phyloP scores from a whole-genome alignment of 2,797 vertebrate species.

The Bufotes viridis region DNA sequence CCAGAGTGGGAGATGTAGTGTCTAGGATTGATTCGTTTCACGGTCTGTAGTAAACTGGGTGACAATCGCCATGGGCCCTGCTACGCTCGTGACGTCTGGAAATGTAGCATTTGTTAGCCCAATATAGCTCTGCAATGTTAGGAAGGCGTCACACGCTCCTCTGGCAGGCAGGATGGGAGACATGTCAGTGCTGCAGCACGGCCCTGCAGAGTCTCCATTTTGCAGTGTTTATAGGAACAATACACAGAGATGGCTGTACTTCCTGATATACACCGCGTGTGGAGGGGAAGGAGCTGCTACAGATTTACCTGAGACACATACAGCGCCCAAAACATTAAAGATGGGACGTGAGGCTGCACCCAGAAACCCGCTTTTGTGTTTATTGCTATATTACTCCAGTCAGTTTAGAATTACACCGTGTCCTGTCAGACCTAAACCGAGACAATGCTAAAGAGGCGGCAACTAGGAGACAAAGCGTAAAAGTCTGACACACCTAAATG shows the following conservation, averaged over 20 bases:
- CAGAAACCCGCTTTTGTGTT: too few relatives aligned
- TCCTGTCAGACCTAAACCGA: background rate
- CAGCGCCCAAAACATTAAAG: background rate
- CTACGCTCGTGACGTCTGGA: too few relatives aligned
- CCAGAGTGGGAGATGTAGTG: background rate
- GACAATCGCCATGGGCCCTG: background rate
- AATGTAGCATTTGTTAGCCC: background rate
- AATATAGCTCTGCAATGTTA: background rate
- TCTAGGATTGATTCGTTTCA: background rate
- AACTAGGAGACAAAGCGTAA: background rate
- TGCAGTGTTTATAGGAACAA: constrained; percentile 49
- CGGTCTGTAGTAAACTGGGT: background rate
- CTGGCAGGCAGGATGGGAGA: constrained; percentile 8
- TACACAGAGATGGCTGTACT: constrained; percentile 25
- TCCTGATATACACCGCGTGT: background rate
- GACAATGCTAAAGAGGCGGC: background rate
- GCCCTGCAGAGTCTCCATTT: constrained; percentile 34
- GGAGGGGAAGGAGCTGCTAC: background rate
- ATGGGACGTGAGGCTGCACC: too few relatives aligned
- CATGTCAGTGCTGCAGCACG: background rate
- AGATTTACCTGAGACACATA: background rate
- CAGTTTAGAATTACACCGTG: background rate
- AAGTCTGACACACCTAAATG: too few relatives aligned
- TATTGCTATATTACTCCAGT: background rate
- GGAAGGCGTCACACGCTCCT: background rate